These are phyloP conservation scores for Hoplodrina blanda DNA, from an alignment of 2,888 invertebrate genomes.

Conservation along the genomic window DNA sequence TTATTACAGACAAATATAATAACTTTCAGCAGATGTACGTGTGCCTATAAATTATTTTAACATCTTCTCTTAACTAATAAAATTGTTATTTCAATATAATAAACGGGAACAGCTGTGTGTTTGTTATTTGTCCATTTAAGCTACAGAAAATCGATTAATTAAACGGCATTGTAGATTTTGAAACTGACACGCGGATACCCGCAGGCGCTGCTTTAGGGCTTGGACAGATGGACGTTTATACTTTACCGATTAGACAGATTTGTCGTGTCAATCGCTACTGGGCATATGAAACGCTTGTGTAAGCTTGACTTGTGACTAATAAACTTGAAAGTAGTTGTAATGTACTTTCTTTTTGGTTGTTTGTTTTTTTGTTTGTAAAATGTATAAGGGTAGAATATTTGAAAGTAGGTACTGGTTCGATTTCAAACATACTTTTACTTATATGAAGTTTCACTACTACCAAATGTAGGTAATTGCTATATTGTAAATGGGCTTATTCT, in stretches of 20 bases:
- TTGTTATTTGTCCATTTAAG: conserved; percentile 36
- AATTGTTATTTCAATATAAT: conserved; percentile 54
- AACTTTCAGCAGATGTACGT: conserved; percentile 49
- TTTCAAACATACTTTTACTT: too few species aligned
- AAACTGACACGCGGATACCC: conserved; percentile 35
- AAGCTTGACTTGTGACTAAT: conserved; percentile 6
- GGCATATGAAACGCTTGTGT: conserved; percentile 5
- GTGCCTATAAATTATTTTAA: conserved; percentile 50
- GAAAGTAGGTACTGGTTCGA: too few species aligned
- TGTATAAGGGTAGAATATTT: too few species aligned
- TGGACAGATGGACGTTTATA: conserved; percentile 6
- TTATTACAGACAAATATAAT: conserved; percentile 53
- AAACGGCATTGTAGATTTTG: conserved; percentile 27
- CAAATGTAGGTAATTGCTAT: too few species aligned
- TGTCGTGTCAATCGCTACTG: conserved; percentile 26
- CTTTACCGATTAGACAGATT: conserved; percentile 43
- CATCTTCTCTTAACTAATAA: conserved; percentile 47
- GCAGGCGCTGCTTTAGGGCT: conserved; percentile 31
- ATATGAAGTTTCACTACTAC: too few species aligned
- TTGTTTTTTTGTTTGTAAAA: too few species aligned
- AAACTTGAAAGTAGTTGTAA: not conserved
- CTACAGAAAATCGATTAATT: conserved; percentile 51
- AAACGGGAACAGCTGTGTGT: conserved; percentile 50
- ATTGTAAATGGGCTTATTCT: too few species aligned
- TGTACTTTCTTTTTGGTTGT: not conserved